Base-by-base conservation (phyloP, 2,888 invertebrate species). In the Rhagium mordax region DNA sequence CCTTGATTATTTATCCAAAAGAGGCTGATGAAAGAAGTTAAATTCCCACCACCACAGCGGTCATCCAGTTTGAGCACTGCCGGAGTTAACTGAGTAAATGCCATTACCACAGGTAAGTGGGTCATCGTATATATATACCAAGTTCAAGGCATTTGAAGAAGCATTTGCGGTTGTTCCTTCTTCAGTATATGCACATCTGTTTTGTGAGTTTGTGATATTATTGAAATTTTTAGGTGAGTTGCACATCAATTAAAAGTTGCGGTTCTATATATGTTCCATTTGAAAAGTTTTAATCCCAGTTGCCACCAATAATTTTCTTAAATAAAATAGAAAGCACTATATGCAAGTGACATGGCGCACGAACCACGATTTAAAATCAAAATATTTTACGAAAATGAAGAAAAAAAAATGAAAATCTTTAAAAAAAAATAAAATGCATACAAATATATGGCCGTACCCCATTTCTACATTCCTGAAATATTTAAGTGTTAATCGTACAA, bases 91-190 rank as follows among this genome's bases (percentile, higher is more conserved):
- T 64, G 57, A 70, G 70, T 64, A 70, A n/a, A 64, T 72, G 62
- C 59, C 62, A 65, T 65, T 53, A 71, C 74, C 77, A 78, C 81
- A 84, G 85, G 85, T 85, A 94, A 92, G 93, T 94, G 92, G 94
- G 94, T 94, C 94, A 93, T 89, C 89, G 89, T 94, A 94, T 94
- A 94, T 93, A 94, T 65, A 91, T 91, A 90, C 89, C 92, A 94
- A 94, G 94, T 94, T 94, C 93, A 94, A 93, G 94, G 93, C 92
- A 91, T 91, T 87, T 84, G 78, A 89, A 89, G 86, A 90, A 89
- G 80, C 86, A 88, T 87, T 88, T 86, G 83, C 85, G 83, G 85
- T 84, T 80, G 82, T 81, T 82, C 53, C 82, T 83, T 81, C 81
- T 81, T 81, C 75, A 70, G 74, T 78, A 65, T 33, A 79, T 80